A percentile compares a stretch with the other conserved stretches of the same genome.
Conservation (phyloP, 2,113 vertebrate species). For the Lampris megalopsis region DNA sequence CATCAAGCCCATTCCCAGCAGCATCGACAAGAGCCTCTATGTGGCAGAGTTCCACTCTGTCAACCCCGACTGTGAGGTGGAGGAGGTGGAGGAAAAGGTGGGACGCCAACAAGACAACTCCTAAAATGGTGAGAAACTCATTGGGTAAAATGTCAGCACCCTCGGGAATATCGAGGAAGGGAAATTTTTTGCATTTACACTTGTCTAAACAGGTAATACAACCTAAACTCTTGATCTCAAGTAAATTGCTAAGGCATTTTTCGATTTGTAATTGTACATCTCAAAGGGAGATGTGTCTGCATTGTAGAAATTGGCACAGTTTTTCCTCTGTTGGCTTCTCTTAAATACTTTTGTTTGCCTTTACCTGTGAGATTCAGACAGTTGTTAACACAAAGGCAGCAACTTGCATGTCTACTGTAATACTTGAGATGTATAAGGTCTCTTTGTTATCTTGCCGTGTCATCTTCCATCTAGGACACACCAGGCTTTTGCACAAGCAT, state of each 20-base stretch:
- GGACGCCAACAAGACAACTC: slow-evolving; percentile 52
- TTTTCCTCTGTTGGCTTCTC: too few species aligned
- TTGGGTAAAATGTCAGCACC: background rate
- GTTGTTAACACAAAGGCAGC: too few species aligned
- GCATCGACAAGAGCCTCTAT: slow-evolving; percentile 82
- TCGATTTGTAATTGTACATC: too few species aligned
- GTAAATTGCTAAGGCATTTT: too few species aligned
- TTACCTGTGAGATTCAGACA: too few species aligned
- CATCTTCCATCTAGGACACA: slow-evolving; percentile 38
- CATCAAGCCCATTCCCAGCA: slow-evolving; percentile 82
- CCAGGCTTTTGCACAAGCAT: slow-evolving; percentile 73
- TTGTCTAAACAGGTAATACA: too few species aligned
- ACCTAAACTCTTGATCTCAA: too few species aligned
- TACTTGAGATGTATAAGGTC: background rate
- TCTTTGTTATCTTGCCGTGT: slow-evolving; percentile 24
- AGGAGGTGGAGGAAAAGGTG: slow-evolving; percentile 69
- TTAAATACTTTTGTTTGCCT: too few species aligned
- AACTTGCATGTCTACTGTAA: background rate
- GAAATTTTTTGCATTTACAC: too few species aligned
- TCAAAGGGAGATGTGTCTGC: too few species aligned
- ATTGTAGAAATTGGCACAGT: too few species aligned
- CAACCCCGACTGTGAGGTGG: slow-evolving; percentile 62
- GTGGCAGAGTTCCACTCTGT: slow-evolving; percentile 77
- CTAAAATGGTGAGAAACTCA: slow-evolving; percentile 50
- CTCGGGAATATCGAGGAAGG: too few species aligned